A percentile compares a stretch with the other conserved stretches of the same genome.
Evolutionary conservation across 1,140 invertebrate genomes (phyloP).

Genomic region (Lordiphosa mommai): DNA sequence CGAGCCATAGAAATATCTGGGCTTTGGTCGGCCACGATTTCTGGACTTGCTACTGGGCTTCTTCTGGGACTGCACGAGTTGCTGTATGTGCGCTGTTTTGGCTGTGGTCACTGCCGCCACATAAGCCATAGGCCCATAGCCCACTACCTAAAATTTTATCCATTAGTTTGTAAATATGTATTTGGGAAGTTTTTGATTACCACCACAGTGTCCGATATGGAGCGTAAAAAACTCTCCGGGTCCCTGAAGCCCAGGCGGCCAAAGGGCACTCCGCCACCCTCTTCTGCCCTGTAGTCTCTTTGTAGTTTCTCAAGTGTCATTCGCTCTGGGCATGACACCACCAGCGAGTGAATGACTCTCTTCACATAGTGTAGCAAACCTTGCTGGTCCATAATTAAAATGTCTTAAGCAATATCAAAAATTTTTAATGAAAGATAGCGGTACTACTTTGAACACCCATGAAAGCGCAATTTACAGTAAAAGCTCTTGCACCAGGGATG

Average conservation of each 20-base stretch:
- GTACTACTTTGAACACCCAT: too few species aligned
- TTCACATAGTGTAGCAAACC: constrained; percentile 40
- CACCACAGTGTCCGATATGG: constrained; percentile 46
- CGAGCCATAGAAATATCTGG: constrained; percentile 1
- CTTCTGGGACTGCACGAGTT: constrained; percentile 40
- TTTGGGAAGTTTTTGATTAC: constrained; percentile 14
- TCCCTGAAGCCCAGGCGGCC: constrained; percentile 42
- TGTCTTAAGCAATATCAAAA: background rate
- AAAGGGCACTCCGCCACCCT: constrained; percentile 48
- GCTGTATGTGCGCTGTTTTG: constrained; percentile 53
- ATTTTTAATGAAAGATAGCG: background rate
- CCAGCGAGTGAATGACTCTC: constrained; percentile 51
- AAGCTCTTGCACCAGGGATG: too few species aligned
- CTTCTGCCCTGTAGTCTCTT: constrained; percentile 45
- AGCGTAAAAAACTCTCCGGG: constrained; percentile 46
- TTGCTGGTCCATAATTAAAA: constrained; percentile 24
- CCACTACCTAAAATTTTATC: constrained; percentile 29
- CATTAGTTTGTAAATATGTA: background rate
- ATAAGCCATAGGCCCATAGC: constrained; percentile 36
- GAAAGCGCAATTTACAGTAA: too few species aligned
- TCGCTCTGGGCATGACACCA: constrained; percentile 43
- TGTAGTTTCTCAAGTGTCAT: constrained; percentile 51
- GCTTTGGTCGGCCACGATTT: background rate
- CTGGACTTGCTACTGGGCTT: constrained; percentile 4
- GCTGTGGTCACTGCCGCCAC: constrained; percentile 17